A percentile compares a stretch with the other conserved stretches of the same genome.
phyloP scores from a whole-genome alignment of 1,140 invertebrate genomes.

The Megathymus violae region DNA sequence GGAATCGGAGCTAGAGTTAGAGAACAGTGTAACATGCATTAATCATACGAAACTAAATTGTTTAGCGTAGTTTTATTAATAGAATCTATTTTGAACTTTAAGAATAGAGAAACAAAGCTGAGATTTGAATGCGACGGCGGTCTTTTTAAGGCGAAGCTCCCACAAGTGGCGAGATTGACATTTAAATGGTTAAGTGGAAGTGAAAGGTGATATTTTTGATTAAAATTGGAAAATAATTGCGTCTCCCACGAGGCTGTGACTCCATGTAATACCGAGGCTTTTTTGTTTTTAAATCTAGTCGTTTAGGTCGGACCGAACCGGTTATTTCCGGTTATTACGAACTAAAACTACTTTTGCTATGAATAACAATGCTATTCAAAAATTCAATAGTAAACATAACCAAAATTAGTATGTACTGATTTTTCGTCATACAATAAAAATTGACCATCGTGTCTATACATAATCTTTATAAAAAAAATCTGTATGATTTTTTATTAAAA shows the following conservation, averaged over 20 bases:
- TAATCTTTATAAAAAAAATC: too few relatives aligned
- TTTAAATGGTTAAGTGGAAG: constrained; percentile 80
- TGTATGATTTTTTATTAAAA: too few relatives aligned
- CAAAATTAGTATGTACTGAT: neutral
- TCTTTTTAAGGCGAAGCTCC: constrained; percentile 57
- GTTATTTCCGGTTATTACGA: constrained; percentile 65
- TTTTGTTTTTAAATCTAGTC: constrained; percentile 59
- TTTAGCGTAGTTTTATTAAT: constrained; percentile 16
- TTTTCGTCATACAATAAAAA: too few relatives aligned
- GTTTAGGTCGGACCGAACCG: constrained; percentile 65
- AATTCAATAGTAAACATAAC: too few relatives aligned
- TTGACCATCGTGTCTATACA: too few relatives aligned
- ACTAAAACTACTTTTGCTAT: constrained; percentile 4
- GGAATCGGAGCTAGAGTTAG: constrained; percentile 8
- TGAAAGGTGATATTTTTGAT: constrained; percentile 81
- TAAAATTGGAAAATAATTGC: constrained; percentile 82
- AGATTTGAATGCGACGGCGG: constrained; percentile 13
- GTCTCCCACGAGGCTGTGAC: constrained; percentile 72
- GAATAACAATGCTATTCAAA: neutral
- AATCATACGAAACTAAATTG: constrained; percentile 44
- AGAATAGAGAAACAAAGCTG: constrained; percentile 5
- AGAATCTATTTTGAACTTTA: constrained; percentile 34
- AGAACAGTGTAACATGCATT: constrained; percentile 40
- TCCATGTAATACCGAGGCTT: constrained; percentile 57
- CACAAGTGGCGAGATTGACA: constrained; percentile 70